Evolutionary conservation across 2,113 vertebrate species (phyloP).

Genomic region (Chamaetylas fuelleborni): DNA sequence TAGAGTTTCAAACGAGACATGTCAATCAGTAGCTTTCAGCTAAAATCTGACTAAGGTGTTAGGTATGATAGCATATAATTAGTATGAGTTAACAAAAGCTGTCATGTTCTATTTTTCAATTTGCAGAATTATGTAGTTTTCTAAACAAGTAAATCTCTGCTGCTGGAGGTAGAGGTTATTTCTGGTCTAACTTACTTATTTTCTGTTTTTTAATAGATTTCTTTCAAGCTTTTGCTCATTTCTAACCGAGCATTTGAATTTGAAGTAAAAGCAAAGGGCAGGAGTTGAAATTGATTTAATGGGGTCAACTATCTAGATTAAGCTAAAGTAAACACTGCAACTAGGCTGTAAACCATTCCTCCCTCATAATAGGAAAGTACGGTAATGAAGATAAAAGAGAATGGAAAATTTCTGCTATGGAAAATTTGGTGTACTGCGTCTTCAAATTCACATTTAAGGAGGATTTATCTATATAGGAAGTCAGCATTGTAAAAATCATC

Average conservation of each 20-base stretch:
- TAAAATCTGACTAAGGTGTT: constrained; percentile 36
- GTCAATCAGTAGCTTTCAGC: constrained; percentile 39
- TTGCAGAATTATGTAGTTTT: neutral
- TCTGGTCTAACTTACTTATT: neutral
- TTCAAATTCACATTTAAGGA: neutral
- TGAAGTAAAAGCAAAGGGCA: constrained; percentile 12
- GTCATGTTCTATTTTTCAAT: constrained; percentile 12
- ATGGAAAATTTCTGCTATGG: neutral
- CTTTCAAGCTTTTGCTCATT: constrained; percentile 1
- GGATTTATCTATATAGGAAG: neutral
- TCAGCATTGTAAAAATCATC: neutral
- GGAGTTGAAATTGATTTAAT: constrained; percentile 46
- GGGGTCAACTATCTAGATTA: constrained; percentile 31
- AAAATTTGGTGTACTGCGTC: neutral
- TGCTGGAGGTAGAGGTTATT: neutral
- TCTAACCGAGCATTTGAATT: neutral
- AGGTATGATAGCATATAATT: constrained; percentile 26
- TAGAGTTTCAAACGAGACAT: constrained; percentile 13
- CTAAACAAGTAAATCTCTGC: constrained; percentile 1
- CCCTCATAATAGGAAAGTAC: neutral
- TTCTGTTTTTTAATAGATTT: constrained; percentile 1
- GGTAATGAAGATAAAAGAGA: constrained; percentile 53
- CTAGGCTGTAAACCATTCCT: constrained; percentile 14
- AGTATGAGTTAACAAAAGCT: constrained; percentile 46
- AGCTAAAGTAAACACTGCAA: constrained; percentile 36